Conservation (phyloP, 1,140 invertebrate species). For the Varroa destructor region DNA sequence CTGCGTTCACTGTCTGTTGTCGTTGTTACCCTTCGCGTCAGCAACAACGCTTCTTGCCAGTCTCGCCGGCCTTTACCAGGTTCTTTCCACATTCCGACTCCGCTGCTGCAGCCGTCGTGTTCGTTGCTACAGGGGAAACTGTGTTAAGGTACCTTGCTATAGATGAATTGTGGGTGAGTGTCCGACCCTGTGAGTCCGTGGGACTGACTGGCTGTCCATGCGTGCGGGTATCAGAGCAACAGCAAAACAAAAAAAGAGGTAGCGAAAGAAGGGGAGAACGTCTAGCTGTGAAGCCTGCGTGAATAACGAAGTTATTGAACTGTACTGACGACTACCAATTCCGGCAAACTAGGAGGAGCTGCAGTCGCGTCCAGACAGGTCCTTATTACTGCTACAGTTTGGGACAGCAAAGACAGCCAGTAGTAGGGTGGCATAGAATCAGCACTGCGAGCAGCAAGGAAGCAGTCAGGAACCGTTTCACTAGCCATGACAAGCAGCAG, state of each 20-base stretch:
- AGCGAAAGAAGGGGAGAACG: background rate
- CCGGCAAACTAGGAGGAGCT: constrained; percentile 1
- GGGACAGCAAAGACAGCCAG: no score
- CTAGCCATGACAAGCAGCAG: no score
- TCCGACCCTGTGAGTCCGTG: background rate
- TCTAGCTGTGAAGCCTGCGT: background rate
- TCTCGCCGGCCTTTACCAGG: background rate
- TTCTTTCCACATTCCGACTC: constrained; percentile 19
- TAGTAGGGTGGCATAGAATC: no score
- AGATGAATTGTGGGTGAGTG: no score
- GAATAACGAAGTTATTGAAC: background rate
- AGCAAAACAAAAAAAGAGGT: background rate
- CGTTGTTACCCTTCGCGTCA: no score
- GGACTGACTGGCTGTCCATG: background rate
- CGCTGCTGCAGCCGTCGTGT: background rate
- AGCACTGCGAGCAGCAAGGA: no score
- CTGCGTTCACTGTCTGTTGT: no score
- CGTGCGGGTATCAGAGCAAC: background rate
- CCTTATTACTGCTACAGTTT: no score
- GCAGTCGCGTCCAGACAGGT: background rate
- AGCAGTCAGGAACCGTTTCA: no score
- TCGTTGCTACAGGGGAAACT: no score
- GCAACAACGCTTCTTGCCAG: no score
- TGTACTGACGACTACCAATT: background rate
- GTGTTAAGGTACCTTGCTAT: no score